A percentile compares a stretch with the other conserved stretches of the same genome.
Evolutionary conservation across 2,888 invertebrate species (phyloP).

Genomic region (Cephus runcator): DNA sequence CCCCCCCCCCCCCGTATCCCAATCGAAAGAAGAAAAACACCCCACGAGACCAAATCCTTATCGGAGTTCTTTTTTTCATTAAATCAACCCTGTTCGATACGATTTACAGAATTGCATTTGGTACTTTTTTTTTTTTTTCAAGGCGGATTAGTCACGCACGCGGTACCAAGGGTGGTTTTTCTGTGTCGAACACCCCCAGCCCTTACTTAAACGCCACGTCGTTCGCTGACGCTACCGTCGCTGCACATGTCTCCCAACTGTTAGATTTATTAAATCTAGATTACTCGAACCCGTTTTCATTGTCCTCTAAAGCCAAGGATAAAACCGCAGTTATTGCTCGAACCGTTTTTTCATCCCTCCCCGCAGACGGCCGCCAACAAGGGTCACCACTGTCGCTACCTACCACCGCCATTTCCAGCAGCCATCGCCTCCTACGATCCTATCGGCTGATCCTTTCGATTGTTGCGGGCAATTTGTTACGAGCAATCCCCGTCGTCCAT

Average conservation of each 20-base stretch:
- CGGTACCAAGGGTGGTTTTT: slow-evolving; percentile 44
- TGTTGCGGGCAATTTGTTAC: slow-evolving; percentile 28
- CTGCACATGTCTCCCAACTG: slow-evolving; percentile 55
- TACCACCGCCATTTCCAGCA: neutral
- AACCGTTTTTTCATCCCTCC: slow-evolving; percentile 3
- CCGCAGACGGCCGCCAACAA: neutral
- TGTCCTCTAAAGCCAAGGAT: slow-evolving; percentile 59
- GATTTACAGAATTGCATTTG: neutral
- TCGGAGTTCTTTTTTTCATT: neutral
- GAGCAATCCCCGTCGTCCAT: neutral
- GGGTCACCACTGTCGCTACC: neutral
- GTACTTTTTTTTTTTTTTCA: neutral
- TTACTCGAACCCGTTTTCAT: slow-evolving; percentile 63
- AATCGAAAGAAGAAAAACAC: neutral
- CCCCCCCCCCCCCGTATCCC: neutral
- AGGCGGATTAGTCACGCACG: slow-evolving; percentile 60
- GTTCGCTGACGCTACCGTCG: neutral
- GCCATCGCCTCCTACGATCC: slow-evolving; percentile 10
- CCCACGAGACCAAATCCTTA: neutral
- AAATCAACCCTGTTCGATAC: neutral
- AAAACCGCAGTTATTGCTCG: slow-evolving; percentile 56
- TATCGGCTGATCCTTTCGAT: slow-evolving; percentile 46
- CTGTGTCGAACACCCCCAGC: slow-evolving; percentile 16
- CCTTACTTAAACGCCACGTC: neutral
- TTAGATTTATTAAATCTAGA: slow-evolving; percentile 67